Percentiles rank a stretch among this genome's conserved stretches.
Evolutionary conservation across 2,797 vertebrate species (phyloP).

Genomic region (Eremophila alpestris): DNA sequence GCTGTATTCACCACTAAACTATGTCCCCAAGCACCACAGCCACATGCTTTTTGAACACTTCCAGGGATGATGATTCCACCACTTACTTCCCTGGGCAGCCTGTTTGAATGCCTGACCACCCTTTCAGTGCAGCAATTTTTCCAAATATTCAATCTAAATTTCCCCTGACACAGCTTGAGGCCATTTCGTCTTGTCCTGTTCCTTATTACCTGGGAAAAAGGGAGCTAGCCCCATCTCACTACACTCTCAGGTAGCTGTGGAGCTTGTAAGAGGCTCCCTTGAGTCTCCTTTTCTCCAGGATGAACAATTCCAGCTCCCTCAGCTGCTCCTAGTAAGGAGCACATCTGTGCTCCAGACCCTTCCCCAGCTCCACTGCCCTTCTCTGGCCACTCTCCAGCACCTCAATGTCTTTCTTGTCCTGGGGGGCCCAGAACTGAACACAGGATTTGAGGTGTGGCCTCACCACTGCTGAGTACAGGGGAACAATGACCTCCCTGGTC

Average conservation of each 20-base stretch:
- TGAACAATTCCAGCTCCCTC: neutral
- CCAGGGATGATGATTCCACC: neutral
- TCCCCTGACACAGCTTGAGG: neutral
- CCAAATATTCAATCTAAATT: neutral
- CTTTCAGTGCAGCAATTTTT: neutral
- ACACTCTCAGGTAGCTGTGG: neutral
- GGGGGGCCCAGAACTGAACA: neutral
- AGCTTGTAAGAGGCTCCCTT: neutral
- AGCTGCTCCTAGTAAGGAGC: neutral
- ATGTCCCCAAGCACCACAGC: neutral
- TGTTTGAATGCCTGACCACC: neutral
- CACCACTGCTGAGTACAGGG: accelerated
- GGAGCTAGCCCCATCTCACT: neutral
- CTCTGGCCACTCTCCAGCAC: neutral
- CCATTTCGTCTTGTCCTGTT: neutral
- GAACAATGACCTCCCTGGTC: no score
- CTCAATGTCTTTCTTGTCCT: no score
- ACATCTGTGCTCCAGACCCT: neutral
- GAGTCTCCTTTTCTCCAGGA: neutral
- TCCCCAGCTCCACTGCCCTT: accelerated
- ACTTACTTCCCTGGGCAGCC: neutral
- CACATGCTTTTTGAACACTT: neutral
- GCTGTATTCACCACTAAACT: neutral
- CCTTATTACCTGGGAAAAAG: neutral
- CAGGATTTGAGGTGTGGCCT: accelerated